Evolutionary conservation across 2,888 invertebrate species (phyloP), one percentile per base, ranked within the genome.

Genomic region (Philaethria dido): DNA sequence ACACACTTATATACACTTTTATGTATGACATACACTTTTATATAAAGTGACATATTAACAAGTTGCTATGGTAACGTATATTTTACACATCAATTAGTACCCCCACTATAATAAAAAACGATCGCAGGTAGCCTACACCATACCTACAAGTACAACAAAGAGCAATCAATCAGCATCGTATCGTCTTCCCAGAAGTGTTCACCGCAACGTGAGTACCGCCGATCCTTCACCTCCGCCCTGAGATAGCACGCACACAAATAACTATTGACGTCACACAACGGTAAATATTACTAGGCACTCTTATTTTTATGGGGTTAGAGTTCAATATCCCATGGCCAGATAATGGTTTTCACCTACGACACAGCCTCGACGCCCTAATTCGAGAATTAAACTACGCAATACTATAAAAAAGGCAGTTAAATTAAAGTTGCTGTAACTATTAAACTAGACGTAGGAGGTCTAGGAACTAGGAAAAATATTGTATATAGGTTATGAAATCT

Each of bases 141-240:
- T 45, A 57, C 14, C 11, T 42, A 52, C 25, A 25, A 42, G 22
- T 50, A 33, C 33, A 82, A 89, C 89, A 89, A 89, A 89, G 88
- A 80, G 85, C 85, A 73, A 89, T 87, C 86, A 86, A 87, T 88
- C 87, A 86, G 78, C 29, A 16, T 22, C 65, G 63, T 79, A 77
- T 77, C 78, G 64, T 80, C 80, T 86, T 83, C 85, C 78, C 77
- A 83, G 86, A 85, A 74, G 63, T 71, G 74, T 72, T 78, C 79
- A 77, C 74, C 78, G 78, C 77, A 86, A 85, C 87, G 87, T 85
- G 88, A 84, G 78, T 79, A 80, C 79, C 82, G 74, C 66, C 80
- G 80, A 81, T 82, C 89, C 88, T 89, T 91, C 90, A 91, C 91
- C 90, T 84, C 80, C 78, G 80, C 69, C 77, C 77, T 69, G 75